Evolutionary conservation across 2,113 vertebrate species (phyloP), one percentile per base, ranked within the genome.

Genomic region (Platichthys stellatus): DNA sequence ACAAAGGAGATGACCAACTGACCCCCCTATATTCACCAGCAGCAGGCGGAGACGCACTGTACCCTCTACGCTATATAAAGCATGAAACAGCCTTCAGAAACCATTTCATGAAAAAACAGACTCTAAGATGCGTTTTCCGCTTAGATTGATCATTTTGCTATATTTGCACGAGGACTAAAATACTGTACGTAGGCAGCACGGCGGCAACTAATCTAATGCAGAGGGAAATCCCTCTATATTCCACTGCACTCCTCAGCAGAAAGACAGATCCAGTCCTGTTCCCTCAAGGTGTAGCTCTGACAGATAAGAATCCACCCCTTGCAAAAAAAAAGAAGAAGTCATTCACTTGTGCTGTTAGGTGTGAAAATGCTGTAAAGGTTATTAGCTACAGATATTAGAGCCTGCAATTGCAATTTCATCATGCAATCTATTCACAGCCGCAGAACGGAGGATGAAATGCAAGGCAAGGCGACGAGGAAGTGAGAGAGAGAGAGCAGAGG

Each of bases 1-100:
- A 93, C 87, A 92, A 93, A 92, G 74, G 84, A 91, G 65, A 14
- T 77, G 89, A 86, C 88, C 89, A 84, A 84, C 24, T 91, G 92
- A 89, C 79, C 80, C 80, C 80, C 61, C 72, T 28, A 15, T 63
- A 63, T 80, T 76, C 70, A 80, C 73, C 82, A 63, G 63, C 70
- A 82, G 73, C 81, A 73, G 45, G 59, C 57, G 69, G 24, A 82
- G 20, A 61, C 40, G 56, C 24, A 61, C 74, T 40, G 57, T 13
- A 72, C 74, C 31, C 65, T 24, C n/a, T 24, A 23, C 1, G 31
- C 63, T 61, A 9, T 49, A n/a, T 59, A 62, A 72, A 24, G 28
- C 77, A 62, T 3, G 69, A 78, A 69, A 74, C 23, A 49, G 49
- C 63, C 24, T 60, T 58, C 43, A 54, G 21, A 69, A 77, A 54